A percentile compares a stretch with the other conserved stretches of the same genome.
phyloP scores from a whole-genome alignment of 2,797 vertebrate genomes.

The Lophotriccus pileatus region DNA sequence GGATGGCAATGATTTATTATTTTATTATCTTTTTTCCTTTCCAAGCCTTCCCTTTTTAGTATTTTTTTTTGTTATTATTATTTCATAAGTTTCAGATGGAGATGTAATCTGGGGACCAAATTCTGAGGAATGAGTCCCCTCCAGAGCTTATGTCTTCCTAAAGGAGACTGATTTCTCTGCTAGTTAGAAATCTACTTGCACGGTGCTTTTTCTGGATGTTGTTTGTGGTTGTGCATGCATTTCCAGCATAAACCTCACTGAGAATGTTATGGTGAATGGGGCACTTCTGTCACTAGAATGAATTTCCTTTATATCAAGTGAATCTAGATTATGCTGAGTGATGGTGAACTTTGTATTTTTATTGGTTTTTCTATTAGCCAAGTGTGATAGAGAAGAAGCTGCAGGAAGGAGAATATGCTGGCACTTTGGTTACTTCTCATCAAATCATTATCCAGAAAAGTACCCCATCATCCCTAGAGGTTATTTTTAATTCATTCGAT shows the following conservation, averaged over 20 bases:
- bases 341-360: conserved; percentile 67
- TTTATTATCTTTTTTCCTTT: conserved; percentile 40
- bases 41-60: neutral
- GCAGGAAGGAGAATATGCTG: conserved; percentile 70
- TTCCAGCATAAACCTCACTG: conserved; percentile 20
- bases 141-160: neutral
- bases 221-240: conserved; percentile 12
- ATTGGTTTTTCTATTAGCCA: conserved; percentile 74
- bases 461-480: conserved; percentile 74
- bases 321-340: conserved; percentile 36
- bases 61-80: neutral
- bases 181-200: neutral
- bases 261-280: neutral
- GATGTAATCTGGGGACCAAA: neutral
- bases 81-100: neutral
- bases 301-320: conserved; percentile 37
- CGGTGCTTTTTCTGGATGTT: neutral
- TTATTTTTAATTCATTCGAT: conserved; percentile 71
- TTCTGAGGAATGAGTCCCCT: neutral
- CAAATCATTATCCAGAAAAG: conserved; percentile 81
- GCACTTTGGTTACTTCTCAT: conserved; percentile 73
- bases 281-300: conserved; percentile 17
- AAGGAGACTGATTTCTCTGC: neutral
- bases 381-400: conserved; percentile 73
- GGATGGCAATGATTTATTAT: neutral